A percentile compares a stretch with the other conserved stretches of the same genome.
These are phyloP conservation scores for Antechinus stuartii DNA, from an alignment of 2,113 vertebrate species.

Conservation along the genomic window DNA sequence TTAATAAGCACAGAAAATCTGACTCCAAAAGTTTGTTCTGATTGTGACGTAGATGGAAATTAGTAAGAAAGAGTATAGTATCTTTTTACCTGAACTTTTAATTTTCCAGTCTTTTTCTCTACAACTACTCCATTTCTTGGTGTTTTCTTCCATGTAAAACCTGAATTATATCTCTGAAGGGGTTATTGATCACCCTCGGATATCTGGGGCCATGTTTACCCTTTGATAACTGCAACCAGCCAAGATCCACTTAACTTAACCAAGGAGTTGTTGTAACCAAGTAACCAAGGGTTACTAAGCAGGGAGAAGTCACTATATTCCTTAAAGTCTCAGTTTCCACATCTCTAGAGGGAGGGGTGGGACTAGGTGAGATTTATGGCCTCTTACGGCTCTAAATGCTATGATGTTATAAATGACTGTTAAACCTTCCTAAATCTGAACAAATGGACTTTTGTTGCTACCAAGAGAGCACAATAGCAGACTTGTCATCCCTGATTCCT, in stretches of 20 bases:
- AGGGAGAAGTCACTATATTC: not conserved
- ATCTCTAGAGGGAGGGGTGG: not conserved
- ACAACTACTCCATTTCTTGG: not conserved
- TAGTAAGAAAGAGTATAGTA: not conserved
- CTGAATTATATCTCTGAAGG: not conserved
- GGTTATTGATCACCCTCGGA: not conserved
- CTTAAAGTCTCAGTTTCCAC: not conserved
- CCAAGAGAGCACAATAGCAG: not conserved
- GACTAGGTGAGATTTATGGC: not conserved
- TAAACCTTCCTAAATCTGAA: conserved; percentile 34
- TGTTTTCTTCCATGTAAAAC: not conserved
- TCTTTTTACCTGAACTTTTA: not conserved
- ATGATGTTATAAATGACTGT: not conserved
- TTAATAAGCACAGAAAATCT: not conserved
- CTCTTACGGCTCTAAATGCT: not conserved
- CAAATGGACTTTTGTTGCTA: conserved; percentile 19
- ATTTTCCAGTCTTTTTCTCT: not conserved
- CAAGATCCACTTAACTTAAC: conserved; percentile 20
- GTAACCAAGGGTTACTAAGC: not conserved
- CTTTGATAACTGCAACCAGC: conserved; percentile 15
- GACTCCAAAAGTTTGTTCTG: conserved; percentile 26
- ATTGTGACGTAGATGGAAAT: not conserved
- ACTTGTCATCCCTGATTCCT: not conserved
- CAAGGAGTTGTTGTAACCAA: not conserved
- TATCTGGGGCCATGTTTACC: not conserved